Evolutionary conservation across 2,113 vertebrate genomes (phyloP).

Genomic region (Mirza zaza): DNA sequence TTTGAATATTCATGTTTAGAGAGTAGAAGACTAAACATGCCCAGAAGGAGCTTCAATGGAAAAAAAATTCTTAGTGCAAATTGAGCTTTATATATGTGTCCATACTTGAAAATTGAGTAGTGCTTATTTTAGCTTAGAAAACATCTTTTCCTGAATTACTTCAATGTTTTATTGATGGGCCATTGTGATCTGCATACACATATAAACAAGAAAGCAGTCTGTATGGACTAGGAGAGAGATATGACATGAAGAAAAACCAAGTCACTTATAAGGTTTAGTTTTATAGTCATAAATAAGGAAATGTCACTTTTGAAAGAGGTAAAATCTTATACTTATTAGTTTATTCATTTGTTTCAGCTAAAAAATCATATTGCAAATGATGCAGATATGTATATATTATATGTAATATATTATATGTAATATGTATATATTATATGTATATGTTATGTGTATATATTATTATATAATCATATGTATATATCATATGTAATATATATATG

Average conservation of each 20-base stretch:
- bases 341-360: background rate
- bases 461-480: no score
- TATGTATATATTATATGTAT: no score
- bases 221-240: background rate
- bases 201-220: background rate
- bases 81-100: background rate
- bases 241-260: background rate
- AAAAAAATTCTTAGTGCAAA: slow-evolving; percentile 12
- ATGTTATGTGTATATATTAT: no score
- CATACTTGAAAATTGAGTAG: background rate
- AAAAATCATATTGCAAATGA: background rate
- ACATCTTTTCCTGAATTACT: background rate
- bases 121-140: slow-evolving; percentile 1
- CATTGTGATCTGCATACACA: no score
- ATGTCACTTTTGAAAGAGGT: background rate
- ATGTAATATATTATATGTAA: no score
- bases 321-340: background rate
- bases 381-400: background rate
- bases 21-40: background rate
- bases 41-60: background rate
- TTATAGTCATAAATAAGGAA: background rate
- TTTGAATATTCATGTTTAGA: slow-evolving; percentile 50
- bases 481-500: no score
- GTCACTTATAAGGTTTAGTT: background rate
- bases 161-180: background rate